Base-by-base conservation (phyloP, 2,888 invertebrate genomes). In the Cryptocephalus moraei region DNA sequence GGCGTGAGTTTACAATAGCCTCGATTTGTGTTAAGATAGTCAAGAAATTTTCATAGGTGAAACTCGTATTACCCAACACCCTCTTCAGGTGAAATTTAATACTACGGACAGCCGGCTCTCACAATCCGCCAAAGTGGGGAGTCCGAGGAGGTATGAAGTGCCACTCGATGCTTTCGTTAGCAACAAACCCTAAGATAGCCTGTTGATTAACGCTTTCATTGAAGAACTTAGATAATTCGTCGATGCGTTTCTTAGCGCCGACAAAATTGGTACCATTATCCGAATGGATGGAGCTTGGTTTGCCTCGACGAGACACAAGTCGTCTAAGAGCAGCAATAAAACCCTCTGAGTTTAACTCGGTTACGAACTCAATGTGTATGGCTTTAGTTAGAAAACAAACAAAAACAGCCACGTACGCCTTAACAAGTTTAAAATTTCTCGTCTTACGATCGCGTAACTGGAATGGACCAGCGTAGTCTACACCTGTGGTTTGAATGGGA, bases 1-100 rank as follows among this genome's bases (percentile, higher is more conserved):
- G n/a, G n/a, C n/a, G n/a, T n/a, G n/a, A n/a, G n/a, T n/a, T n/a
- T n/a, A n/a, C n/a, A n/a, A n/a, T n/a, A n/a, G n/a, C n/a, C n/a
- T n/a, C n/a, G n/a, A n/a, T n/a, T n/a, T n/a, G n/a, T n/a, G n/a
- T n/a, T n/a, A 56, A 12, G 3, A 59, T 32, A 1, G 60, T 62
- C n/a, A 42, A 34, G 22, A 63, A 51, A 41, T 65, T 56, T 46
- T 62, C 56, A 42, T 50, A 57, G 3, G 55, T 59, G 3, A 61
- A 39, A 12, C 38, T 45, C 11, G 39, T 9, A 32, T 53, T 47
- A 8, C 60, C 58, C 10, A 61, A 43, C 4, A 59, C 41, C n/a
- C 48, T 31, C 11, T 42, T 33, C 34, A 48, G 49, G 41, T 53
- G 51, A 40, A 12, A 9, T 13, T 53, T 49, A 2, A 44, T 45